Evolutionary conservation across 2,113 vertebrate genomes (phyloP), one percentile per base, ranked within the genome.

Genomic region (Columba livia): DNA sequence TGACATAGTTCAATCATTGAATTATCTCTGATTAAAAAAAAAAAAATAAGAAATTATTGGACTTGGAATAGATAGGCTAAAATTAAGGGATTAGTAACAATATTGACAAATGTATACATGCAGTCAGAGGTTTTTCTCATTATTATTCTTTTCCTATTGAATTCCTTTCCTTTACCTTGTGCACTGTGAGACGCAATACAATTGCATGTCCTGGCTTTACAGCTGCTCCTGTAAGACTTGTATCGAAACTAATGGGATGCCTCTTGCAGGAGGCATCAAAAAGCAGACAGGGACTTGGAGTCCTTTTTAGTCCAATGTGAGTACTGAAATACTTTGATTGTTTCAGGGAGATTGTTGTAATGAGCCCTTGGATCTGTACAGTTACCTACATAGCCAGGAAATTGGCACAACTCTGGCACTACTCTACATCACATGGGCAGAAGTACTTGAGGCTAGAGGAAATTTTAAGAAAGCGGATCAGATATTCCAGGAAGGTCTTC

Each of bases 341-440:
- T 97, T 98, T 50, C 93, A 99, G 99, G 98, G 98, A 1, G 96
- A 97, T 61, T 97, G 92, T 83, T 99, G 99, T 94, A 97, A 96
- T 0, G 99, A 99, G 58, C 99, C 99, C 44, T 93, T 99, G 97
- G 99, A 99, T 53, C 94, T 99, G 67, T 99, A 98, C 95, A 98
- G 98, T 75, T 99, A 99, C 91, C 98, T 99, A 94, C 97, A 98
- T 44, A 98, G 98, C 56, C 99, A 99, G 95, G 98, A 98, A 32
- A 99, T 99, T 31, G 99, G 99, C 36, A 92, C 98, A 51, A 97
- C 97, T 3, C 98, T 98, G 74, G 98, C 99, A 9, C 97, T 96
- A 25, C 97, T 99, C 66, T 99, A 99, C 94, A 99, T 99, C 20
- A 98, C 99, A 5, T 99, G 99, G 99, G 99, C 99, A 77, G 99